Conservation (phyloP, 2,797 vertebrate genomes). For the Neomorphus geoffroyi region DNA sequence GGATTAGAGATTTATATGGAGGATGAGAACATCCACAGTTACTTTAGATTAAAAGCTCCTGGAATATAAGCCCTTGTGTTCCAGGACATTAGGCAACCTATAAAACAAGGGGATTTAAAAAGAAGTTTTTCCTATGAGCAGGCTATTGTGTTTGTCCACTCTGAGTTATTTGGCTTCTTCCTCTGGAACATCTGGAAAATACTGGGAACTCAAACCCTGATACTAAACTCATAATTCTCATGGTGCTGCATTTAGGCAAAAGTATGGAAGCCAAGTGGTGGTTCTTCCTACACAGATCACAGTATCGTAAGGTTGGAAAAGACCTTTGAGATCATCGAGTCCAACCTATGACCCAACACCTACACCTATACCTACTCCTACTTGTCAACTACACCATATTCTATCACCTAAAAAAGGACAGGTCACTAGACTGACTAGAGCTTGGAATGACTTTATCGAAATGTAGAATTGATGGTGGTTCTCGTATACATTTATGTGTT, state of each 20-base stretch:
- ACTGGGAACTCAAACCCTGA: background rate
- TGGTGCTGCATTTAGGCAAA: background rate
- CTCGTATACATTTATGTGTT: background rate
- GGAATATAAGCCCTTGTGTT: background rate
- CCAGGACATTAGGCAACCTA: background rate
- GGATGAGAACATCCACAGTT: background rate
- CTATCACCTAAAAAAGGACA: background rate
- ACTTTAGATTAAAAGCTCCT: conserved; percentile 25
- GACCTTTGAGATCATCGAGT: too few relatives aligned
- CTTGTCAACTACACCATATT: too few relatives aligned
- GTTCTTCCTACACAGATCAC: background rate
- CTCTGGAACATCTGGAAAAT: background rate
- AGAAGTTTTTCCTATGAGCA: background rate
- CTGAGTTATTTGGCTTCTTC: background rate
- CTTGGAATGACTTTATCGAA: background rate
- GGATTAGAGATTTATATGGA: background rate
- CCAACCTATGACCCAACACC: too few relatives aligned
- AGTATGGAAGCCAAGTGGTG: background rate
- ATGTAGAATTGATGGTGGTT: background rate
- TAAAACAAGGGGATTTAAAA: background rate
- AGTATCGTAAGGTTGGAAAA: too few relatives aligned
- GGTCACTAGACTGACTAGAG: background rate
- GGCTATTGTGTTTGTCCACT: background rate
- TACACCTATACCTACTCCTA: too few relatives aligned
- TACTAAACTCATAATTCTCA: background rate